Conservation (phyloP, 1,140 invertebrate genomes). For the Dendrolimus punctatus region DNA sequence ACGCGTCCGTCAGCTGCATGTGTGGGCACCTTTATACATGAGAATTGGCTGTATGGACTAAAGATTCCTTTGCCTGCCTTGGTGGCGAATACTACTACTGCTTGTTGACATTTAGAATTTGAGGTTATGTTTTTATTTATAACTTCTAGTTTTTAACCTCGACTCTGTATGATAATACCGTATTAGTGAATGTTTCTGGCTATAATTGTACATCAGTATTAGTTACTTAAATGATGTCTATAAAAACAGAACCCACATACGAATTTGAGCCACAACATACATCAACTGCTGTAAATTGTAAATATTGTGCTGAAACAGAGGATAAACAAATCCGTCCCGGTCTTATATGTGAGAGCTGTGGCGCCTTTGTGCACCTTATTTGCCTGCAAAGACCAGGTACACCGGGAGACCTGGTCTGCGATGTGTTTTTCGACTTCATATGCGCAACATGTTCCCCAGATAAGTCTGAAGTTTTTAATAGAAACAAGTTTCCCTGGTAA, state of each 20-base stretch:
- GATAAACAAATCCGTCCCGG: conserved; percentile 47
- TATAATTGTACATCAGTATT: too few species aligned
- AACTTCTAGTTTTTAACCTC: too few species aligned
- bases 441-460: conserved; percentile 76
- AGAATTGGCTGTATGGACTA: too few species aligned
- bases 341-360: conserved; percentile 71
- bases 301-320: conserved; percentile 52
- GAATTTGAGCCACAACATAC: conserved; percentile 5
- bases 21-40: too few species aligned
- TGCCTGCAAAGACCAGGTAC: conserved; percentile 76
- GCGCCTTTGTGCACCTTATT: conserved; percentile 73
- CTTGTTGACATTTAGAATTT: conserved; percentile 12
- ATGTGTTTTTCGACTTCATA: conserved; percentile 83
- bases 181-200: too few species aligned
- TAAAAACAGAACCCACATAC: not conserved
- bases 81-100: not conserved
- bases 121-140: conserved; percentile 11
- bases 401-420: conserved; percentile 79
- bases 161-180: too few species aligned
- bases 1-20: too few species aligned
- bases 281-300: conserved; percentile 27
- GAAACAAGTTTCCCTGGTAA: conserved; percentile 79
- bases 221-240: too few species aligned
- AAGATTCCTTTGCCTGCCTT: too few species aligned
- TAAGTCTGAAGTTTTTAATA: conserved; percentile 72